These are phyloP conservation scores for Sitta carolinensis DNA, from an alignment of 2,797 vertebrate genomes.

Conservation along the genomic window DNA sequence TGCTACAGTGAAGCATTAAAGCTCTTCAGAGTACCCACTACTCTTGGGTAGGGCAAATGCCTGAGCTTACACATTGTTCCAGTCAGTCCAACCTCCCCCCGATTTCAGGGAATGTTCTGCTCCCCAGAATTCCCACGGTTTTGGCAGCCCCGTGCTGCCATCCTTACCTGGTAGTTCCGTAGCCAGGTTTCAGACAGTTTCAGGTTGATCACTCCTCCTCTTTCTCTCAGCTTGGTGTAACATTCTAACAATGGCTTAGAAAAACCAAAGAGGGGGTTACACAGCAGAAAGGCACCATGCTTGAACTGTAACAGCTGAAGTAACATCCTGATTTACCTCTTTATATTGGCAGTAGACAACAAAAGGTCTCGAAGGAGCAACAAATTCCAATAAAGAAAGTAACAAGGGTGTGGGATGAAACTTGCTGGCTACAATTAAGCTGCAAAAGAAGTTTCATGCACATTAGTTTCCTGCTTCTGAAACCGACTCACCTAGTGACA, in stretches of 20 bases:
- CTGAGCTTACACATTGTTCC: neutral
- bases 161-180: slow-evolving; percentile 91
- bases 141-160: neutral
- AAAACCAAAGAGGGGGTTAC: neutral
- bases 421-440: slow-evolving; percentile 93
- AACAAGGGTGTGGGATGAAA: slow-evolving; percentile 89
- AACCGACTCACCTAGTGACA: neutral
- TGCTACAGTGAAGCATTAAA: neutral
- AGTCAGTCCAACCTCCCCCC: neutral
- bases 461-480: neutral
- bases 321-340: slow-evolving; percentile 83
- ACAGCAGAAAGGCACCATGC: neutral
- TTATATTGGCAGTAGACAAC: slow-evolving; percentile 94
- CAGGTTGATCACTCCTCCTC: slow-evolving; percentile 88
- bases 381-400: slow-evolving; percentile 86
- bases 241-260: slow-evolving; percentile 92
- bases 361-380: slow-evolving; percentile 94
- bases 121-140: neutral
- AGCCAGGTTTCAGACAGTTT: slow-evolving; percentile 94
- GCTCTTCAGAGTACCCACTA: neutral
- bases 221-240: slow-evolving; percentile 92
- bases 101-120: neutral
- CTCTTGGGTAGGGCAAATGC: neutral
- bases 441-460: slow-evolving; percentile 66
- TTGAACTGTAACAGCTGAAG: neutral